Evolutionary conservation across 2,888 invertebrate species (phyloP), one percentile per base, ranked within the genome.

Genomic region (Trachelus tabidus): DNA sequence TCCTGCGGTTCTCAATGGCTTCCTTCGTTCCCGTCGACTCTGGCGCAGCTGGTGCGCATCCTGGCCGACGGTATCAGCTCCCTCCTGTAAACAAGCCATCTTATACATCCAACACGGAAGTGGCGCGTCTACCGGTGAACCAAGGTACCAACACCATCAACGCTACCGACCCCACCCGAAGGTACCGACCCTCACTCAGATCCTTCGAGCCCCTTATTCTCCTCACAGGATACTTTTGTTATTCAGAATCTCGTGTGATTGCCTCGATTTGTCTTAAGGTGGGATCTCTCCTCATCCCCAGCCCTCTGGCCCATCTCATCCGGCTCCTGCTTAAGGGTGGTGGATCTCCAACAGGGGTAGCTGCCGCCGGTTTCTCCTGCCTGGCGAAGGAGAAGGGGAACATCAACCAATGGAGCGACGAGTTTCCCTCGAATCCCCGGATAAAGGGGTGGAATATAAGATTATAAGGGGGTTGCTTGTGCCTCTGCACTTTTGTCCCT

Each of bases 201-300:
- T 56, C 56, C 71, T 34, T 34, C 71, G 71, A 71, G 71, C 34
- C 71, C 71, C 33, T 71, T 34, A 71, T 71, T 71, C 71, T 34
- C 31, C 82, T 81, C 80, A 76, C 79, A 79, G 83, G 83, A 82
- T 83, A 83, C 84, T 84, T 84, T 84, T 84, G 84, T 84, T 84
- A 84, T 84, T 84, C 84, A 84, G 83, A 84, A 84, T 83, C 83
- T 83, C 83, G 83, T 82, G 82, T 82, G 83, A 84, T 83, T 84
- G 83, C 84, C 82, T 79, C 82, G 82, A 84, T 83, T 83, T 84
- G 83, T 83, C 82, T 83, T 83, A 81, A 80, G 80, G 75, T 69
- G 79, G 78, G 78, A 77, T 56, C 56, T 56, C 56, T 9, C 23
- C 56, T 56, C 56, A 15, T 9, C 56, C 9, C 23, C 23, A 9